phyloP scores from a whole-genome alignment of 2,888 invertebrate species.

The Reticulitermes lucifugus region DNA sequence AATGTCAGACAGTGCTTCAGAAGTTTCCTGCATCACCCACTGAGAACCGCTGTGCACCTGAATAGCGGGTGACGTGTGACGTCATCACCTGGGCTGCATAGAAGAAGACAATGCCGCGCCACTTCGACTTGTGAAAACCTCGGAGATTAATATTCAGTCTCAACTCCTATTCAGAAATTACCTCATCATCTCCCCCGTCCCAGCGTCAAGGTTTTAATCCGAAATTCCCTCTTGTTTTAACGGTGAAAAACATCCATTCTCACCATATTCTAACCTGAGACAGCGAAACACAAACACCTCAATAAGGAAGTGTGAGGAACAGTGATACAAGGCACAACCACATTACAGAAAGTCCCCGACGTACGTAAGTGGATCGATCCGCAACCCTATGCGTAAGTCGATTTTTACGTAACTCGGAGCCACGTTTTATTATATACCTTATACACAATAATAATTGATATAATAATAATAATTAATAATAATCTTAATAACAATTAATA shows the following conservation, averaged over 20 bases:
- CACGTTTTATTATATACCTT: too few species aligned
- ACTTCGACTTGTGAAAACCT: conserved; percentile 23
- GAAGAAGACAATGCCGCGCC: conserved; percentile 32
- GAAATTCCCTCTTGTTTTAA: conserved; percentile 43
- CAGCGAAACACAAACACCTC: conserved; percentile 32
- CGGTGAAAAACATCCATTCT: conserved; percentile 32
- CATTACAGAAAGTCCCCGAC: neutral
- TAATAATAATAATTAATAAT: too few species aligned
- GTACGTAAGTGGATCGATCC: too few species aligned
- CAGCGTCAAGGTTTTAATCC: conserved; percentile 39
- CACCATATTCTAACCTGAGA: conserved; percentile 21
- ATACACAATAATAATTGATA: too few species aligned
- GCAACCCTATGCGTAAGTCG: too few species aligned
- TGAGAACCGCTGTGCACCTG: conserved; percentile 19
- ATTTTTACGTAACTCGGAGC: too few species aligned
- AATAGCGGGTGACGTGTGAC: conserved; percentile 49
- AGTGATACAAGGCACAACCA: neutral
- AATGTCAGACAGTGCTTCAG: neutral
- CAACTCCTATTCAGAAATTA: conserved; percentile 38
- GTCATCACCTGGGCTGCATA: conserved; percentile 49
- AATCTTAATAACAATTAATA: too few species aligned
- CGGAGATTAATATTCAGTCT: conserved; percentile 40
- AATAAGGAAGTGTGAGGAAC: neutral
- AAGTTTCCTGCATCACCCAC: neutral
- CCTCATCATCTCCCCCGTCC: conserved; percentile 36